Evolutionary conservation across 2,888 invertebrate species (phyloP), one percentile per base, ranked within the genome.

Genomic region (Plebejus anna): DNA sequence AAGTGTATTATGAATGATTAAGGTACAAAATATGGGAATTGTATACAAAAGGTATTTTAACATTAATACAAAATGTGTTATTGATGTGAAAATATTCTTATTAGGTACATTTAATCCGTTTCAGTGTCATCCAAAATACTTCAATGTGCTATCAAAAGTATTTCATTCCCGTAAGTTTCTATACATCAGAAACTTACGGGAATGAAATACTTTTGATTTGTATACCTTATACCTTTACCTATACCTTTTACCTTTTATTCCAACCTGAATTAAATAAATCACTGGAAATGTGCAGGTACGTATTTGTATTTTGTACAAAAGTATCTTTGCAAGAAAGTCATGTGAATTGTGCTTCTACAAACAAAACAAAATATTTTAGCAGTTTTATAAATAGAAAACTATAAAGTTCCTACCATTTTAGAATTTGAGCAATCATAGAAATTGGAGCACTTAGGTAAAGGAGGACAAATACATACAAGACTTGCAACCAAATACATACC

Each of bases 71-170:
- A 61, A 61, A 61, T 2, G 61, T 11, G 9, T 28, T 32, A 4
- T 13, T 36, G 32, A 66, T 16, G 13, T 32, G 13, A 32, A 16
- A 66, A 36, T 66, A 66, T 66, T 11, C 28, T 66, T 32, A 28
- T 9, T 55, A 55, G 51, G 4, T 28, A 28, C 61, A 32, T 66
- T 66, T 66, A 66, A 36, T 66, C 32, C 13, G 66, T 32, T 66
- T 66, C 66, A 66, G 66, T 66, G 66, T 66, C 36, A 66, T 36
- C 32, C 13, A 66, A 66, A 36, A 66, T 32, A 66, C 66, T 36
- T 55, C 36, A 36, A 16, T 32, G 36, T 32, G 66, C 66, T 32
- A 13, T 66, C 32, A 66, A 5, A 66, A 66, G 32, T 4, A 32
- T 66, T 32, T 66, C 32, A 36, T 66, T 32, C 32, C 66, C 16